Percentiles rank a stretch among this genome's conserved stretches.
These are phyloP conservation scores for Volucella zonaria DNA, from an alignment of 2,888 invertebrate species.

Conservation along the genomic window DNA sequence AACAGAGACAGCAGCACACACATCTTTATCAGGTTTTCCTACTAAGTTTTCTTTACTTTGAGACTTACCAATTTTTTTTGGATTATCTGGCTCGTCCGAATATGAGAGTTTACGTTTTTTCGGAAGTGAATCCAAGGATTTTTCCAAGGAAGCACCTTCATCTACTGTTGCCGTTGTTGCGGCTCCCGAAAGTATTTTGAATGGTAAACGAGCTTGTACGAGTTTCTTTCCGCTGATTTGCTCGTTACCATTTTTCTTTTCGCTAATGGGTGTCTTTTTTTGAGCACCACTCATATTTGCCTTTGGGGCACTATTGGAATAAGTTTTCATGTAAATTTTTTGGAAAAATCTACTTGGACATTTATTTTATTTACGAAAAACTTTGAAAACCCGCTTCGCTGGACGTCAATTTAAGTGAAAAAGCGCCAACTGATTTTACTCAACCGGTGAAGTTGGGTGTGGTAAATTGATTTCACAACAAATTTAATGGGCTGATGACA, in stretches of 20 bases:
- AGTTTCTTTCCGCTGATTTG: constrained; percentile 83
- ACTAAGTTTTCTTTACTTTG: constrained; percentile 51
- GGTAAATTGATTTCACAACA: neutral
- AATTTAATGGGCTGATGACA: neutral
- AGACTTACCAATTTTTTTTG: constrained; percentile 52
- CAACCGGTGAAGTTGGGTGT: constrained; percentile 40
- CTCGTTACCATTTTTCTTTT: constrained; percentile 65
- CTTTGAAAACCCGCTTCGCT: constrained; percentile 48
- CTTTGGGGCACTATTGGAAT: constrained; percentile 57
- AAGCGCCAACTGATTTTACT: constrained; percentile 63
- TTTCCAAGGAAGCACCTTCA: constrained; percentile 22
- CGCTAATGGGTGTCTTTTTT: constrained; percentile 75
- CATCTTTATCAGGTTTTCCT: constrained; percentile 23
- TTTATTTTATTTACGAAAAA: constrained; percentile 65
- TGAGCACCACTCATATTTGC: constrained; percentile 64
- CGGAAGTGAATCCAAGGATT: constrained; percentile 6
- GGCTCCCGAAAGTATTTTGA: constrained; percentile 84
- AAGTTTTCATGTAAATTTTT: constrained; percentile 33
- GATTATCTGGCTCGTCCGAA: constrained; percentile 61
- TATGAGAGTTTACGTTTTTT: constrained; percentile 80
- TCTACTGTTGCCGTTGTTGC: constrained; percentile 58
- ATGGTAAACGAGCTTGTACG: constrained; percentile 86
- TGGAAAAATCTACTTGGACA: constrained; percentile 37
- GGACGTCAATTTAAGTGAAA: constrained; percentile 63
- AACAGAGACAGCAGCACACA: neutral